A percentile compares a stretch with the other conserved stretches of the same genome.
Evolutionary conservation across 2,888 invertebrate genomes (phyloP).

Genomic region (Zygaena filipendulae): DNA sequence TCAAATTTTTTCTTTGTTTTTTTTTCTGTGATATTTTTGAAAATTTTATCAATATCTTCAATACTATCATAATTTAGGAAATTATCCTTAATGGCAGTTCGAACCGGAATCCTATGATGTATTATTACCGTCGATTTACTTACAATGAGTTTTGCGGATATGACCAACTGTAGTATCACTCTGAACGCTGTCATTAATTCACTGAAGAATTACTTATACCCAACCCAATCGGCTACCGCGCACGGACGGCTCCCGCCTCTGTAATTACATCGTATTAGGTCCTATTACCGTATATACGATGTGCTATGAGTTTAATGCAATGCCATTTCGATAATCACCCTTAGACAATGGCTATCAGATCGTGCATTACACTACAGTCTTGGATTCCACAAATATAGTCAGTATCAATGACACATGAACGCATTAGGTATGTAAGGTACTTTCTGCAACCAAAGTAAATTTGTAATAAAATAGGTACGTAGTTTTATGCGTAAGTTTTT

Average conservation of each 20-base stretch:
- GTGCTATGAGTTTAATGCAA: constrained; percentile 48
- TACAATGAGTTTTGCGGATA: too few relatives aligned
- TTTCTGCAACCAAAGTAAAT: too few relatives aligned
- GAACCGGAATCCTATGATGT: too few relatives aligned
- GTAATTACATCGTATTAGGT: constrained; percentile 52
- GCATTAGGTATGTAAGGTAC: too few relatives aligned
- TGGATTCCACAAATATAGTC: constrained; percentile 34
- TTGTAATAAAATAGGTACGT: too few relatives aligned
- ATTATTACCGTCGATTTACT: too few relatives aligned
- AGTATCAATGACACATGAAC: constrained; percentile 31
- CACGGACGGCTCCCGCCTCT: constrained; percentile 31
- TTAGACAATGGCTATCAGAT: constrained; percentile 42
- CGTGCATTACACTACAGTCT: constrained; percentile 26
- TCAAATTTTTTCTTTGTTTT: too few relatives aligned
- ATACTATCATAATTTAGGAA: too few relatives aligned
- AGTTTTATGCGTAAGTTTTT: too few relatives aligned
- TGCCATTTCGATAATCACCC: constrained; percentile 45
- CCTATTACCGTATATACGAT: constrained; percentile 46
- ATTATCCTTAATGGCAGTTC: constrained; percentile 7
- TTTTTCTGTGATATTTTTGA: too few relatives aligned
- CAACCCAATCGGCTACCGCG: constrained; percentile 47
- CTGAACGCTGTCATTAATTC: constrained; percentile 41
- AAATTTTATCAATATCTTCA: too few relatives aligned
- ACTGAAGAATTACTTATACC: constrained; percentile 48
- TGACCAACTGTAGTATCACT: constrained; percentile 34